These are phyloP conservation scores for Helicoverpa zea DNA, from an alignment of 1,140 invertebrate species.

Conservation along the genomic window DNA sequence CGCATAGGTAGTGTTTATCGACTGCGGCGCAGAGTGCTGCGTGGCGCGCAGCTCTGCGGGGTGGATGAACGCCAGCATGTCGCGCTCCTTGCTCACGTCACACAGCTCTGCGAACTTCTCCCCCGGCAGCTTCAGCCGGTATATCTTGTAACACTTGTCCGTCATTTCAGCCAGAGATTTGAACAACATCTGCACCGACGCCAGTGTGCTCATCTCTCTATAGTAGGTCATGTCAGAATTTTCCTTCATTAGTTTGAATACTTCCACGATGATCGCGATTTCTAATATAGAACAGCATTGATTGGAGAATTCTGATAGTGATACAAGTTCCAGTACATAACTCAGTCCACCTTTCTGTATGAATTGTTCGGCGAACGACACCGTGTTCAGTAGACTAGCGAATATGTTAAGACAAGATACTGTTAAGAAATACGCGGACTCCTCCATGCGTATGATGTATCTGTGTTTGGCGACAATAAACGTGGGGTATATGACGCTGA, in stretches of 20 bases:
- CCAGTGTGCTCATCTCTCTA: slow-evolving; percentile 75
- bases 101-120: slow-evolving; percentile 71
- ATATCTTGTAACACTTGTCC: slow-evolving; percentile 75
- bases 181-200: slow-evolving; percentile 86
- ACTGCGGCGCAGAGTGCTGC: slow-evolving; percentile 53
- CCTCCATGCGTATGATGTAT: slow-evolving; percentile 80
- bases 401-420: slow-evolving; percentile 89
- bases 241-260: slow-evolving; percentile 84
- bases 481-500: slow-evolving; percentile 88
- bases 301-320: slow-evolving; percentile 86
- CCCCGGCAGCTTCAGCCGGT: slow-evolving; percentile 67
- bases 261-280: slow-evolving; percentile 88
- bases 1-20: slow-evolving; percentile 52
- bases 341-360: slow-evolving; percentile 87
- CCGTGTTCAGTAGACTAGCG: slow-evolving; percentile 87
- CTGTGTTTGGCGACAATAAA: slow-evolving; percentile 87
- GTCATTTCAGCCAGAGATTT: slow-evolving; percentile 85
- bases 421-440: slow-evolving; percentile 87
- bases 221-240: slow-evolving; percentile 70
- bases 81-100: slow-evolving; percentile 70
- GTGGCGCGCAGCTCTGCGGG: slow-evolving; percentile 18
- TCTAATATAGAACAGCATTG: slow-evolving; percentile 89
- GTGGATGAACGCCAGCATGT: slow-evolving; percentile 55
- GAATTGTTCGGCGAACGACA: slow-evolving; percentile 88
- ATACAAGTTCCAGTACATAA: slow-evolving; percentile 87